Evolutionary conservation across 1,140 invertebrate species (phyloP).

Genomic region (Aphaenogaster floridana): DNA sequence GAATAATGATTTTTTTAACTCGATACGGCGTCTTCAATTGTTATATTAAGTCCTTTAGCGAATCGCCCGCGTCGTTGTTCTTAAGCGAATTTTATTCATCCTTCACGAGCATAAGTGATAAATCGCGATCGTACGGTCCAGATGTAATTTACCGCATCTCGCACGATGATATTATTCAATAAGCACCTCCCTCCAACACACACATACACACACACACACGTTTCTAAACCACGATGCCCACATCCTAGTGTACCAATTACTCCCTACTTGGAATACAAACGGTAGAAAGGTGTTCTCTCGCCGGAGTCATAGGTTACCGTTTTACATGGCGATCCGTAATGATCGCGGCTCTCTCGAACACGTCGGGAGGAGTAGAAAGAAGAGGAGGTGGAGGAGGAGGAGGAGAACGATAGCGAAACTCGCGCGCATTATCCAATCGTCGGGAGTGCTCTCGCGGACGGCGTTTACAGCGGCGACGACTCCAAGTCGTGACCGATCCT

Average conservation of each 20-base stretch:
- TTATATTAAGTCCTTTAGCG: background rate
- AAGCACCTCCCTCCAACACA: background rate
- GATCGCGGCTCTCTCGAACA: slow-evolving; percentile 47
- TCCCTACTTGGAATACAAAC: slow-evolving; percentile 19
- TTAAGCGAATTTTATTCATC: slow-evolving; percentile 32
- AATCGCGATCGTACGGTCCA: slow-evolving; percentile 31
- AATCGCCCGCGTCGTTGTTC: background rate
- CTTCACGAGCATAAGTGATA: slow-evolving; percentile 54
- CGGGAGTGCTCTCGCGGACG: slow-evolving; percentile 71
- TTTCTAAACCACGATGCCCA: background rate
- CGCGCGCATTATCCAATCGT: slow-evolving; percentile 81
- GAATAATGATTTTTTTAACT: slow-evolving; percentile 36
- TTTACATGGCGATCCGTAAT: slow-evolving; percentile 70
- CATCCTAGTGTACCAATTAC: slow-evolving; percentile 33
- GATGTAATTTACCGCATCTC: slow-evolving; percentile 46
- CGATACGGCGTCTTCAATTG: background rate
- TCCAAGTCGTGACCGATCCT: slow-evolving; percentile 84
- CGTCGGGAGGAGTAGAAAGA: background rate
- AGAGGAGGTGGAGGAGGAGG: background rate
- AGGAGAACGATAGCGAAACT: slow-evolving; percentile 78
- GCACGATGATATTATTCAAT: slow-evolving; percentile 60
- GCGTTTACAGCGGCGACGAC: slow-evolving; percentile 69
- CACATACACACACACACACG: background rate
- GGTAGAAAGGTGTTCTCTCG: slow-evolving; percentile 27
- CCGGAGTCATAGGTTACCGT: slow-evolving; percentile 42